Evolutionary conservation across 2,888 invertebrate species (phyloP).

Genomic region (Drosophila buzzatii): DNA sequence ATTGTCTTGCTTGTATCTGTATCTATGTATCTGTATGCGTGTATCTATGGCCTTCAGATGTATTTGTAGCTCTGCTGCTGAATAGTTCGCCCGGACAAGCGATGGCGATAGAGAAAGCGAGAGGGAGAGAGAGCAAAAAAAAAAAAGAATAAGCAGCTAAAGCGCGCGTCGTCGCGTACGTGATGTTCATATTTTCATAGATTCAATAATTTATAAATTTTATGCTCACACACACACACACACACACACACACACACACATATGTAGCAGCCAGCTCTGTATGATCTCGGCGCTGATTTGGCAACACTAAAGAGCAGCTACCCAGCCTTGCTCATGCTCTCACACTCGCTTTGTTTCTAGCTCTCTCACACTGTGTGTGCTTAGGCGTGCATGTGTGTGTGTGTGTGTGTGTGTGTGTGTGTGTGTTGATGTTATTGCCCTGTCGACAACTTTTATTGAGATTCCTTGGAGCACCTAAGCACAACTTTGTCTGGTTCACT

Average conservation of each 20-base stretch:
- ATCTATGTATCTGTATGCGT: slow-evolving; percentile 22
- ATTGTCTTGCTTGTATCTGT: slow-evolving; percentile 55
- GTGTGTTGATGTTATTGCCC: slow-evolving; percentile 21
- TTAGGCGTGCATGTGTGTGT: no score
- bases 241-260: slow-evolving; percentile 8
- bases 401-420: slow-evolving; percentile 5
- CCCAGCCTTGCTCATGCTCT: not conserved
- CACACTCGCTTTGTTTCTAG: not conserved
- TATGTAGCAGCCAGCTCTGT: slow-evolving; percentile 11
- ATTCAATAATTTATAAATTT: slow-evolving; percentile 80
- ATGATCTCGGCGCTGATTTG: slow-evolving; percentile 75
- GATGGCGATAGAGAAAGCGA: not conserved
- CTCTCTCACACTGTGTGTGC: not conserved
- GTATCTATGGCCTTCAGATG: slow-evolving; percentile 9
- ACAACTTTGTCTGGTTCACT: slow-evolving; percentile 13
- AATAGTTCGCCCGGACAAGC: slow-evolving; percentile 48
- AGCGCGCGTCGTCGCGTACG: slow-evolving; percentile 60
- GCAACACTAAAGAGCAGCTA: slow-evolving; percentile 14
- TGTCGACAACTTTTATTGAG: slow-evolving; percentile 69
- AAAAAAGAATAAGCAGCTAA: slow-evolving; percentile 17
- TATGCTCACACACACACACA: slow-evolving; percentile 53
- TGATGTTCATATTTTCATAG: slow-evolving; percentile 79
- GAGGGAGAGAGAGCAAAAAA: no score
- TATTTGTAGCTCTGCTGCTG: slow-evolving; percentile 32
- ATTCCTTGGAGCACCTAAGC: slow-evolving; percentile 56